These are phyloP conservation scores for Muscidifurax raptorellus DNA, from an alignment of 1,140 invertebrate species.

Conservation along the genomic window DNA sequence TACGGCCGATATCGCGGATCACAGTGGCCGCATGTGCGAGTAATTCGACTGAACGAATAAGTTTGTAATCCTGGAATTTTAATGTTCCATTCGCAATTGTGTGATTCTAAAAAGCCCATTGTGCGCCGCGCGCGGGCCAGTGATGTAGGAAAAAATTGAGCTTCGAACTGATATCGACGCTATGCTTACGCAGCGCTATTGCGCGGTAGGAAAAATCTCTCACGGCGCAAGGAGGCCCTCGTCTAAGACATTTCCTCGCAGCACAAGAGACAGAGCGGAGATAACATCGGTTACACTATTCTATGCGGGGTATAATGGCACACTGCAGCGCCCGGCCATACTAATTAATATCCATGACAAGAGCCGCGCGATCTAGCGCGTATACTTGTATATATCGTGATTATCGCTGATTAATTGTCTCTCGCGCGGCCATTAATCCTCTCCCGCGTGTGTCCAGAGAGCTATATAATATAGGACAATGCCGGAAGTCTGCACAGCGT, in stretches of 20 bases:
- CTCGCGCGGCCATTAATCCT: slow-evolving; percentile 10
- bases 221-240: too few relatives aligned
- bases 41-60: background rate
- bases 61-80: slow-evolving; percentile 32
- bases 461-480: background rate
- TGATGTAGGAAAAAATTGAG: too few relatives aligned
- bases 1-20: background rate
- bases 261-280: too few relatives aligned
- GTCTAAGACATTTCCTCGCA: background rate
- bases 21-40: background rate
- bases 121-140: background rate
- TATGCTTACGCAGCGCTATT: too few relatives aligned
- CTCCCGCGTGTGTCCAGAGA: background rate
- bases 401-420: slow-evolving; percentile 31
- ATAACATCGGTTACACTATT: too few relatives aligned
- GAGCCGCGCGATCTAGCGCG: background rate
- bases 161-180: too few relatives aligned
- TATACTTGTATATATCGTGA: background rate
- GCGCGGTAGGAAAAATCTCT: background rate
- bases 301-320: background rate
- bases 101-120: background rate
- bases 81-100: slow-evolving; percentile 19
- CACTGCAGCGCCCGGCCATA: background rate
- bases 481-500: background rate
- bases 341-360: slow-evolving; percentile 37